phyloP scores from a whole-genome alignment of 1,140 invertebrate species.

The Aricia agestis region DNA sequence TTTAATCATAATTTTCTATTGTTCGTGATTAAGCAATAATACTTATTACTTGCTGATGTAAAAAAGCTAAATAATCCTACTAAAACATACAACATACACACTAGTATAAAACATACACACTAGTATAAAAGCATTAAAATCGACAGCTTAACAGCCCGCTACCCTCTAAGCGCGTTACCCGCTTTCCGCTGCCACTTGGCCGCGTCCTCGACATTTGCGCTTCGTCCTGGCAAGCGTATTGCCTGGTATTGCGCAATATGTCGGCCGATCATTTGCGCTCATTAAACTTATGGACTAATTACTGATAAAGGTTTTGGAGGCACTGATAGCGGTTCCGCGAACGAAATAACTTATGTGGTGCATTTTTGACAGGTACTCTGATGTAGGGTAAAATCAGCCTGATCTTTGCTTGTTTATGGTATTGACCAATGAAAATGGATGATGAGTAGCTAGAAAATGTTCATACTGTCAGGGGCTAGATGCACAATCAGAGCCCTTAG shows the following conservation, averaged over 20 bases:
- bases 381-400: background rate
- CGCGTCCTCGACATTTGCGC: constrained; percentile 51
- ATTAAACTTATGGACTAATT: constrained; percentile 46
- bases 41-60: too few species aligned
- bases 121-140: too few species aligned
- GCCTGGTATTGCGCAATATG: constrained; percentile 48
- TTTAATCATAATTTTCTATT: too few species aligned
- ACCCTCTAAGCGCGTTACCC: background rate
- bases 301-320: constrained; percentile 31
- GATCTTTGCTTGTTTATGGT: too few species aligned
- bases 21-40: too few species aligned
- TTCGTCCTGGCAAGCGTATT: constrained; percentile 34
- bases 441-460: too few species aligned
- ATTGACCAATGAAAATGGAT: too few species aligned
- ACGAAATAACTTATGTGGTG: background rate
- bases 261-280: constrained; percentile 45
- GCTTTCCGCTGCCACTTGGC: constrained; percentile 21
- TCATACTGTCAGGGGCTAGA: too few species aligned
- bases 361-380: background rate
- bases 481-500: too few species aligned
- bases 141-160: background rate
- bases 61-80: too few species aligned
- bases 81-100: too few species aligned
- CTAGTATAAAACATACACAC: too few species aligned
- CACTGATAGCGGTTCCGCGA: constrained; percentile 5